These are phyloP conservation scores for Planococcus citri DNA, from an alignment of 1,140 invertebrate genomes.

Conservation along the genomic window DNA sequence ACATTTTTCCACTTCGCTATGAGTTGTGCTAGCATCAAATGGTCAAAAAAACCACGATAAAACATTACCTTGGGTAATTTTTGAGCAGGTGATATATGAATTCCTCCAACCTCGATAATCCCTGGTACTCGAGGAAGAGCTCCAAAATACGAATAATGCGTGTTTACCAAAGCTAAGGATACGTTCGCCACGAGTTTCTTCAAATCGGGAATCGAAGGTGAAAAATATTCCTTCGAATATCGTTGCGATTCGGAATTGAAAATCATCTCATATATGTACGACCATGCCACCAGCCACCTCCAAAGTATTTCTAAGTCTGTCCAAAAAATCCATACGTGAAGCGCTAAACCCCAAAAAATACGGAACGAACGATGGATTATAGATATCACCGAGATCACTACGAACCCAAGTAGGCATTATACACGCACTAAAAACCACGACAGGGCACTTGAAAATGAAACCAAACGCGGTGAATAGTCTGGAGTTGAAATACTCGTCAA, in stretches of 20 bases:
- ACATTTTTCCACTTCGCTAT: too few relatives aligned
- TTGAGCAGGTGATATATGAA: constrained; percentile 39
- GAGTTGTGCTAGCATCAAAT: too few relatives aligned
- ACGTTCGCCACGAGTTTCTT: constrained; percentile 33
- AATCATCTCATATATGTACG: neutral
- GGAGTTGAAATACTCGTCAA: neutral
- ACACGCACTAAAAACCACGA: neutral
- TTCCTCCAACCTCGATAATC: constrained; percentile 37
- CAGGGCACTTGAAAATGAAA: neutral
- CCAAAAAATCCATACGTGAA: constrained; percentile 37
- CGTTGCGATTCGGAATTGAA: neutral
- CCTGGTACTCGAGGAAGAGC: constrained; percentile 32
- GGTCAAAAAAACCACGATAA: too few relatives aligned
- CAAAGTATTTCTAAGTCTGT: constrained; percentile 31
- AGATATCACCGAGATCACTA: neutral
- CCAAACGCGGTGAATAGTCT: neutral
- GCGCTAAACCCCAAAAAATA: neutral
- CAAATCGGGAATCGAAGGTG: constrained; percentile 25
- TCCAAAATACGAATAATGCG: constrained; percentile 31
- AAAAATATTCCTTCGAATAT: neutral
- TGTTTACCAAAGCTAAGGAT: constrained; percentile 41
- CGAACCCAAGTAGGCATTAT: neutral
- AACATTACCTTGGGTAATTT: constrained; percentile 40
- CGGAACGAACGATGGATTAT: neutral
- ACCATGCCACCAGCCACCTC: neutral